These are phyloP conservation scores for silkworm (Bombyx mori) DNA, from an alignment of 1,140 invertebrate species.

Conservation along the genomic window ASM3026992v2 NC_085107.1:7557501-7558000, in stretches of 20 bases:
- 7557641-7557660: not conserved
- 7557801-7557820: constrained; percentile 36
- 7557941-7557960: constrained; percentile 83
- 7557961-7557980: constrained; percentile 34
- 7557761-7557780: constrained; percentile 72
- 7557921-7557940: constrained; percentile 84
- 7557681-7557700: not conserved
- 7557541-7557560: no score
- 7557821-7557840: constrained; percentile 27
- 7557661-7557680: no score
- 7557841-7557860: constrained; percentile 17
- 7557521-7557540: no score
- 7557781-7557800: constrained; percentile 52
- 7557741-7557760: constrained; percentile 86
- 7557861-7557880: constrained; percentile 30
- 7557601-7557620: constrained; percentile 8
- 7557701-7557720: constrained; percentile 68
- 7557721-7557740: constrained; percentile 89
- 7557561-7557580: no score
- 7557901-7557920: constrained; percentile 78
- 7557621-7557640: not conserved
- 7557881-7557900: constrained; percentile 46
- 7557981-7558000: no score
- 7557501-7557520: no score
- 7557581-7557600: not conserved